Evolutionary conservation across 2,888 invertebrate genomes (phyloP).

Genomic region (Allacma fusca): DNA sequence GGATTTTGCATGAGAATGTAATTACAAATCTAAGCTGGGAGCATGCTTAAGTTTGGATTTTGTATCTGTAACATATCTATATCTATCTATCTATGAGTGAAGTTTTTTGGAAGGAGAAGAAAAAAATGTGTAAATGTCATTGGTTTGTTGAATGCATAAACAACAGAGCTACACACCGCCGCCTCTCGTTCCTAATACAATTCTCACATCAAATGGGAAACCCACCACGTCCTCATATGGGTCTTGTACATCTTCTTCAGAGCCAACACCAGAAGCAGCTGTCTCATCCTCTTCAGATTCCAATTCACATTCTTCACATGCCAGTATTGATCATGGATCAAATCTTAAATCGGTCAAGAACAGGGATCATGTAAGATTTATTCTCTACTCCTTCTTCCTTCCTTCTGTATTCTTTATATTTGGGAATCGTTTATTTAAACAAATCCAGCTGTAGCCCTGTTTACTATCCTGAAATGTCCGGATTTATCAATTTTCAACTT

Average conservation of each 20-base stretch:
- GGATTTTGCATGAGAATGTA: too few species aligned
- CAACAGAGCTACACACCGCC: conserved; percentile 2
- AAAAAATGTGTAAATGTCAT: background rate
- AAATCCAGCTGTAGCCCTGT: background rate
- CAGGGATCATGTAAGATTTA: conserved; percentile 38
- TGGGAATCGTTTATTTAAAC: conserved; percentile 13
- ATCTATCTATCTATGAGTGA: background rate
- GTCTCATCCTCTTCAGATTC: conserved; percentile 33
- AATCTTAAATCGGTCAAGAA: conserved; percentile 31
- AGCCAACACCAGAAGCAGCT: conserved; percentile 17
- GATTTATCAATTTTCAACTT: conserved; percentile 18
- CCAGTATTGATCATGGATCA: conserved; percentile 34
- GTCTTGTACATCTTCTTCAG: conserved; percentile 13
- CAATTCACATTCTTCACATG: conserved; percentile 34
- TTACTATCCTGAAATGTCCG: background rate
- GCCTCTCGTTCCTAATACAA: background rate
- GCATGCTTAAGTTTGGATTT: too few species aligned
- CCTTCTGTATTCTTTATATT: background rate
- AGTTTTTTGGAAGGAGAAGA: background rate
- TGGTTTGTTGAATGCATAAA: background rate
- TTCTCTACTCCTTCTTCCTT: background rate
- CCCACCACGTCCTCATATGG: background rate
- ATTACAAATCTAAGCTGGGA: too few species aligned
- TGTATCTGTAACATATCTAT: background rate
- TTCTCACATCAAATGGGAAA: conserved; percentile 7